Percentiles rank a stretch among this genome's conserved stretches.
phyloP scores from a whole-genome alignment of 2,888 invertebrate genomes.

The Lasioglossum marginatum region DNA sequence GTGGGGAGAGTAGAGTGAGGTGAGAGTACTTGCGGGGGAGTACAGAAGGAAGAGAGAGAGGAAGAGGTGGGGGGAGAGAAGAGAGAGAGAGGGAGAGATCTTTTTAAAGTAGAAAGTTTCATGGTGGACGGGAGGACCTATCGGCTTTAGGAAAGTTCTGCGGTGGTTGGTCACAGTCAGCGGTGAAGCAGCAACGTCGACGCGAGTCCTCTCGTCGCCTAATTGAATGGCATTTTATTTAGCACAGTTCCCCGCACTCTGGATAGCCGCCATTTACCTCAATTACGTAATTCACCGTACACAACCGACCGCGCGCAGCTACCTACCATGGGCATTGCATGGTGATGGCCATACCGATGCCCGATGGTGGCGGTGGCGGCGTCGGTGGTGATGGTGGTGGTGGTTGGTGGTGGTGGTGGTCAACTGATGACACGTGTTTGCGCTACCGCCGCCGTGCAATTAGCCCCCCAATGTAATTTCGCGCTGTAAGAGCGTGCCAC shows the following conservation, averaged over 20 bases:
- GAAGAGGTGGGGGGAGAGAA: neutral
- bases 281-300: constrained; percentile 82
- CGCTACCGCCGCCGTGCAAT: constrained; percentile 80
- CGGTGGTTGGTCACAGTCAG: constrained; percentile 47
- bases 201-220: constrained; percentile 73
- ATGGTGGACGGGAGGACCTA: constrained; percentile 49
- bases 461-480: constrained; percentile 79
- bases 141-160: constrained; percentile 71
- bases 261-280: constrained; percentile 81
- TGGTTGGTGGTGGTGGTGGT: constrained; percentile 71
- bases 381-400: constrained; percentile 54
- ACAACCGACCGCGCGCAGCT: constrained; percentile 76
- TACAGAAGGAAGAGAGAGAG: neutral
- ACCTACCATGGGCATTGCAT: constrained; percentile 71
- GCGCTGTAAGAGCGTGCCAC: constrained; percentile 74
- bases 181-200: constrained; percentile 50
- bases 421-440: constrained; percentile 82
- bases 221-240: constrained; percentile 82
- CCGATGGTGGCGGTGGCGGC: constrained; percentile 48
- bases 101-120: constrained; percentile 51
- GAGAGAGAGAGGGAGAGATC: neutral
- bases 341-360: constrained; percentile 61
- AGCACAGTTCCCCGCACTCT: constrained; percentile 80
- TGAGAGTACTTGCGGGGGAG: neutral
- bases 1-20: too few relatives aligned